Percentiles rank a stretch among this genome's conserved stretches.
Conservation (phyloP, 2,797 vertebrate genomes). For the Liparis tanakae region DNA sequence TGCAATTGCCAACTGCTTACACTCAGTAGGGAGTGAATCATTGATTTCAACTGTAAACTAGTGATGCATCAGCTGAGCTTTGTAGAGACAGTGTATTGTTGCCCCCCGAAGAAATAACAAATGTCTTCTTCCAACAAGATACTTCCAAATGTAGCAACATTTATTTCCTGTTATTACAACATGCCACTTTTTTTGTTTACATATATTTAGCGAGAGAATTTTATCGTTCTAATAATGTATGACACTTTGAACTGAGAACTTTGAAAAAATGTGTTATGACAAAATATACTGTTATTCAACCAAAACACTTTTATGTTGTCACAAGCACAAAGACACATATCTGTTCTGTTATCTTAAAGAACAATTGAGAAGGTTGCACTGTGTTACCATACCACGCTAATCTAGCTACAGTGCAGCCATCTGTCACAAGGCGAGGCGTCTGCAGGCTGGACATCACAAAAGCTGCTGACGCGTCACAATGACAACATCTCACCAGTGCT, state of each 20-base stretch:
- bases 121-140: neutral
- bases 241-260: neutral
- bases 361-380: neutral
- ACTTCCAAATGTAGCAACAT: neutral
- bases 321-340: too few species aligned
- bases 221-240: neutral
- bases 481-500: constrained; percentile 44
- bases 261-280: neutral
- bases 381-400: constrained; percentile 10
- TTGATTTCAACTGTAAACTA: neutral
- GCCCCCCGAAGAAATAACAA: neutral
- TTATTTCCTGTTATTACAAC: neutral
- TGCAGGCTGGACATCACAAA: constrained; percentile 45
- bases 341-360: neutral
- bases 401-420: constrained; percentile 32
- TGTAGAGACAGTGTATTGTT: neutral
- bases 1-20: constrained; percentile 15
- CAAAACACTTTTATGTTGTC: neutral
- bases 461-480: constrained; percentile 47
- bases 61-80: constrained; percentile 8
- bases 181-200: neutral
- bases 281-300: neutral
- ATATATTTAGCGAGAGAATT: neutral
- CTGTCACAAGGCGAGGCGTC: constrained; percentile 32
- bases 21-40: neutral